A percentile compares a stretch with the other conserved stretches of the same genome.
Evolutionary conservation across 2,888 invertebrate genomes (phyloP).

Genomic region (Cactoblastis cactorum): DNA sequence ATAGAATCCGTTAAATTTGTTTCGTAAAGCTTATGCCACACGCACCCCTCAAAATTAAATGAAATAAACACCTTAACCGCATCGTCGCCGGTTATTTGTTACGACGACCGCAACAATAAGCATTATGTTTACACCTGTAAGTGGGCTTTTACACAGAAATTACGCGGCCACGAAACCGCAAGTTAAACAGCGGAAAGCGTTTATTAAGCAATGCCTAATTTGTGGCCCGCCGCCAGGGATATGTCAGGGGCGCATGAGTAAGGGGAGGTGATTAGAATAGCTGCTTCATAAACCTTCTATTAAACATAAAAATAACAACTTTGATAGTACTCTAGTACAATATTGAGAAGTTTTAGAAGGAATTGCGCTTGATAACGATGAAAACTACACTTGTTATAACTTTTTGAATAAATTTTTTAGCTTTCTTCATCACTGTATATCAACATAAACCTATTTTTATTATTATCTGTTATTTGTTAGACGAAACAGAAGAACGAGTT

Average conservation of each 20-base stretch:
- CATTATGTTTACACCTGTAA: slow-evolving; percentile 14
- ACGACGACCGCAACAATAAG: slow-evolving; percentile 12
- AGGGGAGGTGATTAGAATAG: neutral
- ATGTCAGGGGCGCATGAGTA: neutral
- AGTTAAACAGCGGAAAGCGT: slow-evolving; percentile 10
- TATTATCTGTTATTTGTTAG: no score
- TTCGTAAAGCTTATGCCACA: neutral
- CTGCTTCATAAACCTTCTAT: no score
- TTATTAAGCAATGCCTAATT: slow-evolving; percentile 8
- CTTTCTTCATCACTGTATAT: no score
- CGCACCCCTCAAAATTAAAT: neutral
- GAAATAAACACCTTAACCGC: slow-evolving; percentile 1
- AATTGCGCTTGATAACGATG: no score
- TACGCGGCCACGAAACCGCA: slow-evolving; percentile 8
- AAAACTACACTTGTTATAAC: no score
- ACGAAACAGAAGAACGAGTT: no score
- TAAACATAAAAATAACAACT: no score
- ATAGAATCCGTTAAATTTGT: no score
- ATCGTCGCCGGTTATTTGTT: neutral
- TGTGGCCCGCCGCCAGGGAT: slow-evolving; percentile 9
- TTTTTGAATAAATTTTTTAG: no score
- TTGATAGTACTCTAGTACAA: no score
- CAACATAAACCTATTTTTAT: no score
- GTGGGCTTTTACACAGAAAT: slow-evolving; percentile 9
- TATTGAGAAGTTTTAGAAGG: no score